Base-by-base conservation (phyloP, 2,888 invertebrate species). In the Beris chalybata region DNA sequence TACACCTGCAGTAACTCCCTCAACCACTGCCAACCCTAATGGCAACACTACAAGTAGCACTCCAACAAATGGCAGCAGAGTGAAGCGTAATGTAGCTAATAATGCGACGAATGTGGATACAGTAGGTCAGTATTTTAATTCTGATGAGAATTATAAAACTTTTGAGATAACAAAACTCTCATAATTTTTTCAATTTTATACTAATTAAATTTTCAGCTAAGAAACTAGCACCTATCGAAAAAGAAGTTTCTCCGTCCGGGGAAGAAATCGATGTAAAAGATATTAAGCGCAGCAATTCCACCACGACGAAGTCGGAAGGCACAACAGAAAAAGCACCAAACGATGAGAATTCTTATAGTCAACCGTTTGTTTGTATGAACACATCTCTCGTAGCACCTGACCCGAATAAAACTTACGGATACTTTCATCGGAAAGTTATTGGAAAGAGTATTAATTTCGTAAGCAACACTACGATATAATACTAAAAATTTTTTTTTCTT, bases 371-470 rank as follows among this genome's bases (percentile, higher is more conserved):
- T 52, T 89, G 89, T 74, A 76, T 82, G 47, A 87, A 87, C 72
- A 83, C 84, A 61, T 83, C 86, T 7, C 78, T 83, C n/a, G 82
- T 91, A 29, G 84, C 88, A 0, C 83, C 85, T 47, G 87, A 89
- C 75, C 81, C 85, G 3, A 85, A 85, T 31, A 89, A 88, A 73
- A 86, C 87, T 1, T 90, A 89, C 76, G 93, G 93, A 7, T 88
- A 88, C 75, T 93, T 91, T 75, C 82, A 83, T 47, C 84, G 83
- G 67, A 84, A 83, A 59, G 76, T 93, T 61, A 81, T 83, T 58
- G 86, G 89, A 0, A 87, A 88, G 85, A 88, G 93, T 92, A 76
- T 82, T 77, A 48, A 11, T 9, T n/a, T 44, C 9, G 44, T 12
- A 12, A 44, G 44, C 44, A n/a, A 4, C 44, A 44, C 11, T 44